Evolutionary conservation across 2,888 invertebrate genomes (phyloP), one percentile per base, ranked within the genome.

Genomic region (Drosophila paranaensis): DNA sequence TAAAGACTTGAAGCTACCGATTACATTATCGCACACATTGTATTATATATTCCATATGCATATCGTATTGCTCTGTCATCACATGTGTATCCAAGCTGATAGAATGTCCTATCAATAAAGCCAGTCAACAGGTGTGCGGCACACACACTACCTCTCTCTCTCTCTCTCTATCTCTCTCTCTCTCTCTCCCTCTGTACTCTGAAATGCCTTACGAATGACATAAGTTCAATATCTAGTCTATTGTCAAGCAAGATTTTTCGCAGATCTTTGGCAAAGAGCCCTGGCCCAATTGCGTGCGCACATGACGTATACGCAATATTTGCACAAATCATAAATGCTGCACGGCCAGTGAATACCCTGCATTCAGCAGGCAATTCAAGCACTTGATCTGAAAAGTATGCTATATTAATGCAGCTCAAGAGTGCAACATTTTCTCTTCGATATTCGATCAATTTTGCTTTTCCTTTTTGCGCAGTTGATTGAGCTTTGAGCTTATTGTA

Each of bases 61-160:
- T 14, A 57, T 10, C n/a, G 10, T 16, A 33, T 42, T 45, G 40
- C 10, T 56, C 51, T 16, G 33, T 55, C 54, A 51, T 53, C 71
- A 75, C 68, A 65, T 74, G 74, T 77, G 61, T 77, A 80, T 68
- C 60, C 77, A 67, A 74, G 56, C 67, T 61, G 69, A 74, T 76
- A 69, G 62, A 53, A 53, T 50, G 16, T 45, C 48, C 54, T 71
- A 76, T 78, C 75, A 69, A 73, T 61, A 62, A 48, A 57, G 27
- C 37, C 40, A 60, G 48, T 58, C 46, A 45, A 57, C 65, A 58
- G 69, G 53, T 71, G 62, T 56, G 56, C n/a, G 30, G n/a, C n/a
- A n/a, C n/a, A n/a, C n/a, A n/a, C n/a, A n/a, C n/a, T n/a, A n/a
- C n/a, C n/a, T n/a, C n/a, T n/a, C 20, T 1, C 16, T 40, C 6